Evolutionary conservation across 1,140 invertebrate genomes (phyloP), one percentile per base, ranked within the genome.

Genomic region (Chironomus striatipennis): DNA sequence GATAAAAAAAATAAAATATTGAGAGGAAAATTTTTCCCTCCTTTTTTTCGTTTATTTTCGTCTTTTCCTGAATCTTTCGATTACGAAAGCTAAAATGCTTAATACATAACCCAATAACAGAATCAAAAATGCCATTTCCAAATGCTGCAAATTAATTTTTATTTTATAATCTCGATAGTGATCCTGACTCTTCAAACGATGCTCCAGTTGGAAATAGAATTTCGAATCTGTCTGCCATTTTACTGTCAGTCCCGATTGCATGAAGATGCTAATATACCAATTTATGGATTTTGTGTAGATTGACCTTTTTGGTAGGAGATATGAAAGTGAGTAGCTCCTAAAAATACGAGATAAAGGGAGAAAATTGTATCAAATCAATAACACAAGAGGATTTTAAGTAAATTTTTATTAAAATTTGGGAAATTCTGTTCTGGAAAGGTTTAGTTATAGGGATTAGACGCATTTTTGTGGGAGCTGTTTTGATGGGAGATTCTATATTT

Each of bases 111-210:
- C 65, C 17, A 70, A 20, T 10, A 70, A 18, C 18, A 70, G 20
- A 70, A 21, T 21, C 9, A 18, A 18, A 70, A 70, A 70, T 70
- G 65, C 65, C 65, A 70, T 21, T 70, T 70, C 65, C 65, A 70
- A 70, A 70, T 70, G 65, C 65, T 21, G 17, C 20, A 70, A 70
- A 21, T 70, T 70, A 20, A 70, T 18, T 70, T 70, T 70, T 15
- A 70, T 17, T 70, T 18, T 17, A 21, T 18, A 18, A 7, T 70
- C 20, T 18, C 10, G 17, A 20, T 18, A 70, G 17, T 70, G 17
- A 20, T 20, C 10, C 1, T 17, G 65, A 70, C 20, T 18, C 20
- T 70, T 70, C 18, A 70, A 70, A 1, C 15, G 15, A 70, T 70
- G 17, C 18, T 70, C 65, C 0, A 70, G 20, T 1, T 70, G 20